These are phyloP conservation scores for Drosophila longiperda DNA, from an alignment of 2,888 invertebrate species.

Conservation along the genomic window DNA sequence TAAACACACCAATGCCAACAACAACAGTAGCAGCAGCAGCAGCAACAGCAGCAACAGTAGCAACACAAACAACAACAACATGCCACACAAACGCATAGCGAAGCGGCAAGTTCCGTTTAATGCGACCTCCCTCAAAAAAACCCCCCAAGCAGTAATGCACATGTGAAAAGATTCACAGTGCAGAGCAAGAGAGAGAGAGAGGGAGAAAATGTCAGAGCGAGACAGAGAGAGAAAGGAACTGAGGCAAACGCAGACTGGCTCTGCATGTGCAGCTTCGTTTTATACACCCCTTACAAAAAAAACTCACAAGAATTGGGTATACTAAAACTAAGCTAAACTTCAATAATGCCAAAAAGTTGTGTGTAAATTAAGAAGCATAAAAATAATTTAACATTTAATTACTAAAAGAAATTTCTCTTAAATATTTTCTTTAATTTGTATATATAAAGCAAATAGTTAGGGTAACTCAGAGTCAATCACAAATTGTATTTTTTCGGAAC, in stretches of 20 bases:
- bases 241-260: constrained; percentile 22
- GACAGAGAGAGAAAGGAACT: background rate
- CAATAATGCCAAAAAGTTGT: background rate
- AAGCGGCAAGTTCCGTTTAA: constrained; percentile 81
- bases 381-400: background rate
- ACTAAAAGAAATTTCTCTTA: background rate
- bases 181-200: background rate
- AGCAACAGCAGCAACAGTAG: constrained; percentile 58
- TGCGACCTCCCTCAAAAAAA: constrained; percentile 51
- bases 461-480: constrained; percentile 5
- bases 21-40: constrained; percentile 33
- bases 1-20: constrained; percentile 76
- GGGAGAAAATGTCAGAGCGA: background rate
- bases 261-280: constrained; percentile 53
- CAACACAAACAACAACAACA: constrained; percentile 33
- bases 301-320: background rate
- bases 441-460: background rate
- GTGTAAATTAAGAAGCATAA: background rate
- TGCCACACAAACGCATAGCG: constrained; percentile 73
- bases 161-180: constrained; percentile 57
- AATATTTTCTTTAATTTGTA: background rate
- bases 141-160: constrained; percentile 63
- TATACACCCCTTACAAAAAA: constrained; percentile 40
- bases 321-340: background rate
- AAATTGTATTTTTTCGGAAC: background rate